A percentile compares a stretch with the other conserved stretches of the same genome.
Conservation (phyloP, 2,888 invertebrate genomes). For the Meta bourneti region DNA sequence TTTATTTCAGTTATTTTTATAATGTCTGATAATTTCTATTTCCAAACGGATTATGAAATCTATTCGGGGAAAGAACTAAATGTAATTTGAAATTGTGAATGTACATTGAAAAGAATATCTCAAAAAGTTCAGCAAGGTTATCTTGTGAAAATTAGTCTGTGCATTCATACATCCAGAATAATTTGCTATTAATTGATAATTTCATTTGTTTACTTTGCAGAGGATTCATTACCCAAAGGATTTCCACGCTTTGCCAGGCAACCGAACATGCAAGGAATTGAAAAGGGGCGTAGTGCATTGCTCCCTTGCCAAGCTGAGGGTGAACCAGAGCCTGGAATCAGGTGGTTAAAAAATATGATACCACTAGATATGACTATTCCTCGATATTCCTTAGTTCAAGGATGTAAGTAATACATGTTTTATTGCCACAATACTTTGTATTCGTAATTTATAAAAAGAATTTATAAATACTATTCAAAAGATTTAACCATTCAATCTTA, state of each 20-base stretch:
- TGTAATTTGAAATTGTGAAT: too few relatives aligned
- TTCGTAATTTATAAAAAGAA: not conserved
- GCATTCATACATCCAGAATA: too few relatives aligned
- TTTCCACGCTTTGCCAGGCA: slow-evolving; percentile 94
- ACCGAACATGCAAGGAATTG: slow-evolving; percentile 95
- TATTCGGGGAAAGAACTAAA: too few relatives aligned
- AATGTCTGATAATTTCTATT: too few relatives aligned
- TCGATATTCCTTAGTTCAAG: slow-evolving; percentile 90
- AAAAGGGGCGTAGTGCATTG: slow-evolving; percentile 94
- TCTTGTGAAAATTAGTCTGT: too few relatives aligned
- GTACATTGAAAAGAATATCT: too few relatives aligned
- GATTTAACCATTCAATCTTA: too few relatives aligned
- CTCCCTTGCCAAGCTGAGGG: slow-evolving; percentile 94
- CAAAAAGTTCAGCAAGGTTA: too few relatives aligned
- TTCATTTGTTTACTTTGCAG: slow-evolving; percentile 83
- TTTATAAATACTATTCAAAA: not conserved
- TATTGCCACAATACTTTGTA: not conserved
- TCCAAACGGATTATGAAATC: too few relatives aligned
- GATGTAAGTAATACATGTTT: slow-evolving; percentile 84
- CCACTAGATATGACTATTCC: slow-evolving; percentile 92
- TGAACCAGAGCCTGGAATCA: slow-evolving; percentile 89
- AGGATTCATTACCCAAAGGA: slow-evolving; percentile 92
- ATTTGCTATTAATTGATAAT: too few relatives aligned
- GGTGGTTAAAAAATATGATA: slow-evolving; percentile 96
- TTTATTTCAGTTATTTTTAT: too few relatives aligned